Conservation (phyloP, 2,113 vertebrate genomes). For the Tetrax tetrax region DNA sequence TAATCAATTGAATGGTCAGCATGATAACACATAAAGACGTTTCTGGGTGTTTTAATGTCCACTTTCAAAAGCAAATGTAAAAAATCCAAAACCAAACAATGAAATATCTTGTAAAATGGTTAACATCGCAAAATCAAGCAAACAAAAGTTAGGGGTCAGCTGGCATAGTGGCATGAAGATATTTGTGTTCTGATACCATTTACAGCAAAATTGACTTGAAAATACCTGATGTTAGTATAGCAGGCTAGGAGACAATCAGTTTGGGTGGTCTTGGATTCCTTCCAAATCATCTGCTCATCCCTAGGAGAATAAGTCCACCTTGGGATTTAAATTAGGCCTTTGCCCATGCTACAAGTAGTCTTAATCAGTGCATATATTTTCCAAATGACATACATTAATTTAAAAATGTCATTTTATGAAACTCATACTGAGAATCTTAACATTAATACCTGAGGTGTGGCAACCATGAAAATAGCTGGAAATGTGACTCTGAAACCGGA, state of each 20-base stretch:
- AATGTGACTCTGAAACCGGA: conserved; percentile 7
- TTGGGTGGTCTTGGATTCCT: background rate
- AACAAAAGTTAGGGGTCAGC: background rate
- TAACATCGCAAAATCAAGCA: background rate
- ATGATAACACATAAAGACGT: background rate
- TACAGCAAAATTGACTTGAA: background rate
- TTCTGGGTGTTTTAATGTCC: background rate
- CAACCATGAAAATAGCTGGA: background rate
- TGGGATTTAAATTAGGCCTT: background rate
- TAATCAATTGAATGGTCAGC: background rate
- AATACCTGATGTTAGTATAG: background rate
- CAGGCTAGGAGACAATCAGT: background rate
- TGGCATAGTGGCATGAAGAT: background rate
- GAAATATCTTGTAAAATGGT: background rate
- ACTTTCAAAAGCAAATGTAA: background rate
- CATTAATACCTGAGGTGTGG: background rate
- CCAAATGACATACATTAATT: background rate
- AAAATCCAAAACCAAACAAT: background rate
- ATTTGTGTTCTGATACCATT: background rate
- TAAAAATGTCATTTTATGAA: background rate
- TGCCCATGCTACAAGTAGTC: background rate
- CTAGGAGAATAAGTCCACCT: background rate
- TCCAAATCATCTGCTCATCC: background rate
- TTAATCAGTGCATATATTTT: background rate
- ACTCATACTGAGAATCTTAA: background rate